Evolutionary conservation across 2,888 invertebrate genomes (phyloP).

Genomic region (Elgonia sp.): DNA sequence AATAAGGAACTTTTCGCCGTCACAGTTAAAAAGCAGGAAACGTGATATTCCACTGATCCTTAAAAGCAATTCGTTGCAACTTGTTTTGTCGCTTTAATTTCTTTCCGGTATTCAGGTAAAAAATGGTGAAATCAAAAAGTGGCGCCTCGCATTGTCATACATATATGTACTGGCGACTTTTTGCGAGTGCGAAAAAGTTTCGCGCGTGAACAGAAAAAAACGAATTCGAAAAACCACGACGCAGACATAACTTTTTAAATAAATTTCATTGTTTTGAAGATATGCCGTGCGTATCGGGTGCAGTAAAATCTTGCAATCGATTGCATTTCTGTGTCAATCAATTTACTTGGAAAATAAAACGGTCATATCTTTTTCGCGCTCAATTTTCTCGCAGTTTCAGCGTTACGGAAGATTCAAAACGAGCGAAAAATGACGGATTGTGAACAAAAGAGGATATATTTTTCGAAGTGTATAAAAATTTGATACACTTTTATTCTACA

Average conservation of each 20-base stretch:
- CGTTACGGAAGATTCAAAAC: constrained; percentile 20
- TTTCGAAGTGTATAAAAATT: not conserved
- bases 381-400: constrained; percentile 36
- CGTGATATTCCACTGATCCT: constrained; percentile 37
- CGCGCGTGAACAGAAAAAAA: not conserved
- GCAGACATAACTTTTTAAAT: constrained; percentile 21
- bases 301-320: constrained; percentile 44
- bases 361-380: constrained; percentile 25
- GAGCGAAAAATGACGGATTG: constrained; percentile 27
- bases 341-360: constrained; percentile 46
- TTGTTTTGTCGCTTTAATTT: constrained; percentile 38
- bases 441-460: constrained; percentile 9
- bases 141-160: constrained; percentile 14
- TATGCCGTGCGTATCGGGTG: constrained; percentile 16
- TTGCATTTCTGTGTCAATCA: constrained; percentile 59
- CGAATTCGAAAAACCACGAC: constrained; percentile 2
- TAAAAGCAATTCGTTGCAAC: constrained; percentile 24
- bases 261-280: constrained; percentile 39
- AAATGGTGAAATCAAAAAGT: constrained; percentile 9
- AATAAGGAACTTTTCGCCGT: constrained; percentile 14
- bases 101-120: constrained; percentile 28
- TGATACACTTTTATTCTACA: not conserved
- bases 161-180: not conserved
- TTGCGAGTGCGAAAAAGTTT: constrained; percentile 8
- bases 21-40: constrained; percentile 31